Evolutionary conservation across 2,888 invertebrate genomes (phyloP), one percentile per base, ranked within the genome.

Genomic region (Polietes domitor): DNA sequence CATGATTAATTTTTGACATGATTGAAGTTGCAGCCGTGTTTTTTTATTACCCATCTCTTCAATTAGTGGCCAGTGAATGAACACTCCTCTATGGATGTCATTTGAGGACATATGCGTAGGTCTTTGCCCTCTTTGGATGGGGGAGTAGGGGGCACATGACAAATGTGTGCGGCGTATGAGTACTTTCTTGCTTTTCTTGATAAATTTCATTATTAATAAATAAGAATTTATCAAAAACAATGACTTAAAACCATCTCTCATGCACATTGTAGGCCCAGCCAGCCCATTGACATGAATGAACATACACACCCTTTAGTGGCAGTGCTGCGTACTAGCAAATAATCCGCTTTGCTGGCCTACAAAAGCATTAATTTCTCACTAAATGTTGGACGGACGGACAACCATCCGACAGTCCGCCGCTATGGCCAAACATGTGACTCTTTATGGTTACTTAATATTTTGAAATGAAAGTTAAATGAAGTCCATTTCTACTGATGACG

Each of bases 401-500:
- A n/a, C n/a, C n/a, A n/a, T n/a, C n/a, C n/a, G n/a, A n/a, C n/a
- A n/a, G n/a, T n/a, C 55, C 68, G 55, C 15, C 2, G 10, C 7
- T 53, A 17, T 26, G 72, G n/a, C 28, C 37, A 17, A 47, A 32
- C 41, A 17, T 26, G 55, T 41, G 68, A 26, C 71, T 41, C n/a
- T 37, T 17, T 24, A 37, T 37, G 37, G 21, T 37, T 65, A 43
- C 41, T 43, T 68, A 68, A 68, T 68, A 68, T 41, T 68, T 68
- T 12, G 37, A 74, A 83, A 80, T 83, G 74, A 77, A 58, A 76
- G 78, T 77, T 71, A 79, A 81, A 68, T 81, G 75, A 76, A 84
- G 81, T 81, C 76, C 78, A 81, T 79, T 78, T 81, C 70, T 68
- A 78, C 78, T 81, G 84, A 84, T 81, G 84, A 84, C 78, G 84